phyloP scores from a whole-genome alignment of 2,888 invertebrate species.

The Cataglyphis rosenhaueri region DNA sequence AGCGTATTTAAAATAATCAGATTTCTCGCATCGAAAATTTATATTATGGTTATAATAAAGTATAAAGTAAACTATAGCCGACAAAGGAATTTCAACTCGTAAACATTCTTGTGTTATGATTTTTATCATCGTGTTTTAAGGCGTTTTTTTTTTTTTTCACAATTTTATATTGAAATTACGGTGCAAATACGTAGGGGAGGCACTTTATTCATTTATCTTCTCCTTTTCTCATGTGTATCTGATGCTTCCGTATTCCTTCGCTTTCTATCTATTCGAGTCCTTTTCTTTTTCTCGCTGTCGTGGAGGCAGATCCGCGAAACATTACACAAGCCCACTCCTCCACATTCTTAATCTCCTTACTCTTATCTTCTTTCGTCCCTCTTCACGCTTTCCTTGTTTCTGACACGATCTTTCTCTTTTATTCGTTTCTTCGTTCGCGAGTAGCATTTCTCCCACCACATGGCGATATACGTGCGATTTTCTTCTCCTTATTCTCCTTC shows the following conservation, averaged over 20 bases:
- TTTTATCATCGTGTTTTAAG: slow-evolving; percentile 21
- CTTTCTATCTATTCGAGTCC: background rate
- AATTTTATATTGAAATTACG: background rate
- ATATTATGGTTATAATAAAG: background rate
- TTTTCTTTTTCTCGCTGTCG: background rate
- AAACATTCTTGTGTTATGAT: background rate
- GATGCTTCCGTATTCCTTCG: slow-evolving; percentile 5
- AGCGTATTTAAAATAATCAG: background rate
- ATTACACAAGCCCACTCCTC: slow-evolving; percentile 27
- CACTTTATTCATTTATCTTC: background rate
- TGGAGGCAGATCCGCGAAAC: background rate
- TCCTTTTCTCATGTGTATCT: background rate
- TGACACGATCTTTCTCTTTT: slow-evolving; percentile 51
- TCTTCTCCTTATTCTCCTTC: slow-evolving; percentile 52
- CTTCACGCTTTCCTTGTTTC: slow-evolving; percentile 28
- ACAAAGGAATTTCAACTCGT: background rate
- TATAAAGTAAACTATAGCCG: background rate
- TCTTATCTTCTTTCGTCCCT: slow-evolving; percentile 27
- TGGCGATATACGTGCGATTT: slow-evolving; percentile 48
- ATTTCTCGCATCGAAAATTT: background rate
- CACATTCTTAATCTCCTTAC: slow-evolving; percentile 33
- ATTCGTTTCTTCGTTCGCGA: slow-evolving; percentile 40
- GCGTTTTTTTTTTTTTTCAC: background rate
- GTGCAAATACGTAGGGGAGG: background rate
- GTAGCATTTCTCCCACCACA: slow-evolving; percentile 38